Percentiles rank a stretch among this genome's conserved stretches.
These are phyloP conservation scores for Thysanoteuthis rhombus DNA, from an alignment of 2,888 invertebrate species.

Conservation along the genomic window DNA sequence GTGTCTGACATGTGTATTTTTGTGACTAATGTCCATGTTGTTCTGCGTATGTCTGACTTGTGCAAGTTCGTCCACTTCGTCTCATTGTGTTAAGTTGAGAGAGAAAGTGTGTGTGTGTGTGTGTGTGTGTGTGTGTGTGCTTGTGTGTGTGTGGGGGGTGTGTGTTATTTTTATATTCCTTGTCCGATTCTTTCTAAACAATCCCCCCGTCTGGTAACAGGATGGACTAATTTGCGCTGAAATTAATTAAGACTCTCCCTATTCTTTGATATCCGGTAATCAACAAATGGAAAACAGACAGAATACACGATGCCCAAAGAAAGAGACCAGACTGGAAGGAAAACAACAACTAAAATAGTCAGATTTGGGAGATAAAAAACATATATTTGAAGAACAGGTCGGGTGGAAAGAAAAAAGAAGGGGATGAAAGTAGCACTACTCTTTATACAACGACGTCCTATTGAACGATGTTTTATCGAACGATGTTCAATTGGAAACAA, in stretches of 20 bases:
- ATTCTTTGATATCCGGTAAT: neutral
- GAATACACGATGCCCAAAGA: neutral
- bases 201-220: neutral
- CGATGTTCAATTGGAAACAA: too few relatives aligned
- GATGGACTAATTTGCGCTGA: neutral
- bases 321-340: fast-evolving
- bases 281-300: neutral
- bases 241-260: constrained; percentile 12
- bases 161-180: neutral
- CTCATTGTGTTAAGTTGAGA: neutral
- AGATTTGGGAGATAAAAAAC: too few relatives aligned
- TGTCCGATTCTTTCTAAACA: neutral
- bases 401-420: too few relatives aligned
- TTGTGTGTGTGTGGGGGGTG: neutral
- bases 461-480: too few relatives aligned
- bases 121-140: neutral
- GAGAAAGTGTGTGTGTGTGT: too few relatives aligned
- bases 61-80: too few relatives aligned
- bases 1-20: too few relatives aligned
- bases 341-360: too few relatives aligned
- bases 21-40: neutral
- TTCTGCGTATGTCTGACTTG: neutral
- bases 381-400: too few relatives aligned
- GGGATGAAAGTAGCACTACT: too few relatives aligned
- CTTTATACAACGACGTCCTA: too few relatives aligned